These are phyloP conservation scores for Cephus pygmeus DNA, from an alignment of 2,888 invertebrate genomes.

Conservation along the genomic window DNA sequence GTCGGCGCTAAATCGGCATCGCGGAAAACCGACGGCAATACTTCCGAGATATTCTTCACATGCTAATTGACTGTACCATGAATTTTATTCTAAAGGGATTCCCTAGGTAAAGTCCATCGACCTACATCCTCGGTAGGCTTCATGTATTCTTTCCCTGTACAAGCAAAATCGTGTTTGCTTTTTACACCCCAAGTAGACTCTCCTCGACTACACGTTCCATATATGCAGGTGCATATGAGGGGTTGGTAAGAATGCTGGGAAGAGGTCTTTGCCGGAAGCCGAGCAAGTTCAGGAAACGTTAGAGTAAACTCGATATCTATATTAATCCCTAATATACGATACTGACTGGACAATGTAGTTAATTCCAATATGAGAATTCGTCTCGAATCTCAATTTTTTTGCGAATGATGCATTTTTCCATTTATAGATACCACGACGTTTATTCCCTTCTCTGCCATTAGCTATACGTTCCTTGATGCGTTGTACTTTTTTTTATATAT, in stretches of 20 bases:
- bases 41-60: neutral
- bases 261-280: constrained; percentile 42
- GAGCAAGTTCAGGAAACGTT: constrained; percentile 40
- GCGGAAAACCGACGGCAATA: neutral
- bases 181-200: neutral
- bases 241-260: neutral
- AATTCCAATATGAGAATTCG: neutral
- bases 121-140: neutral
- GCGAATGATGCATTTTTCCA: neutral
- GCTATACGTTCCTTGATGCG: neutral
- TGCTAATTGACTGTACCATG: neutral
- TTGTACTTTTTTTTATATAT: neutral
- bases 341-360: neutral
- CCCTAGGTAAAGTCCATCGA: neutral
- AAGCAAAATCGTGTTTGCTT: neutral
- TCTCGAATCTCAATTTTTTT: neutral
- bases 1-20: neutral
- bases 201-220: neutral
- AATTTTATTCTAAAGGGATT: neutral
- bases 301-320: neutral
- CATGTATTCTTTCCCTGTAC: neutral
- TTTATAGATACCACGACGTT: neutral
- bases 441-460: neutral
- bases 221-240: neutral
- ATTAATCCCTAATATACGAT: neutral